phyloP scores from a whole-genome alignment of 2,797 vertebrate genomes.

The Remorina albescens region DNA sequence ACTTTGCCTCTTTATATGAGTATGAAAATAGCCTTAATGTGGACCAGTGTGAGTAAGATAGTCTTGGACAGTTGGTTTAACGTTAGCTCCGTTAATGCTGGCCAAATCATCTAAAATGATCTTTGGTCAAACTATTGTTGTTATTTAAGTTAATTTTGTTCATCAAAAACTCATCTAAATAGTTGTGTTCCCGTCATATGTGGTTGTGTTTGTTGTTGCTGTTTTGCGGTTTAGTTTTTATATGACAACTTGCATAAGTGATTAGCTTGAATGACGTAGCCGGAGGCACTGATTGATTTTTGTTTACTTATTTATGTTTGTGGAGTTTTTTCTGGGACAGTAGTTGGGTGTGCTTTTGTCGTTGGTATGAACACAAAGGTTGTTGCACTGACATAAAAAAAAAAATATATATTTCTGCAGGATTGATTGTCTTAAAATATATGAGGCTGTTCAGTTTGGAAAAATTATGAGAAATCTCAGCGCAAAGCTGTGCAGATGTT shows the following conservation, averaged over 20 bases:
- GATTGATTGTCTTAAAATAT: not conserved
- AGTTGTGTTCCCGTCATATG: not conserved
- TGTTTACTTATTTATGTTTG: no score
- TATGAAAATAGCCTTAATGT: not conserved
- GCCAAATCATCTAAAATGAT: not conserved
- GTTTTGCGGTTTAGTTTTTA: conserved; percentile 5
- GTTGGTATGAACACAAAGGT: not conserved
- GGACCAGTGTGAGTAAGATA: conserved; percentile 16
- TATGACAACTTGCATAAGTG: not conserved
- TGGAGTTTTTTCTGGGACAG: no score
- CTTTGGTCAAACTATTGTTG: accelerated
- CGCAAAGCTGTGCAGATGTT: not conserved
- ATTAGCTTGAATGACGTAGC: not conserved
- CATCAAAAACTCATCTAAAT: not conserved
- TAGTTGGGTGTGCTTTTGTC: not conserved
- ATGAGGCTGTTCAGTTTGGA: not conserved
- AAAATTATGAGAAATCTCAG: not conserved
- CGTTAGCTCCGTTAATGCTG: not conserved
- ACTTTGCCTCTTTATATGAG: accelerated
- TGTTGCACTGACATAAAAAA: not conserved
- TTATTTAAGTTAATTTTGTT: not conserved
- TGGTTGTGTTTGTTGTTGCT: not conserved
- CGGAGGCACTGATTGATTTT: not conserved
- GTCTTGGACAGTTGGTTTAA: conserved; percentile 5
- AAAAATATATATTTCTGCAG: not conserved